Conservation (phyloP, 2,797 vertebrate species). For the Bradypodion ventrale region DNA sequence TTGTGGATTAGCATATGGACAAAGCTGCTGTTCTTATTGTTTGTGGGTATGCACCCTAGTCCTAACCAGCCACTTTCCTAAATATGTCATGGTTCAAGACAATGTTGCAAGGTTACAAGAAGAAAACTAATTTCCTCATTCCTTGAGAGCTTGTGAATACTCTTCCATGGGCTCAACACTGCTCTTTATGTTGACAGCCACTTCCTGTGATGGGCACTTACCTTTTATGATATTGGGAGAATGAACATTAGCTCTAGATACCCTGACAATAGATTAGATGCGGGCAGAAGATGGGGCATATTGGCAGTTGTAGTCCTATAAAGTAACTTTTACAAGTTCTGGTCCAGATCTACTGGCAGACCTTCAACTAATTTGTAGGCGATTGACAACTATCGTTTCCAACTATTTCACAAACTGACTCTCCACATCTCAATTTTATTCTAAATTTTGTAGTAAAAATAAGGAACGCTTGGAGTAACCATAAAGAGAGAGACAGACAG, state of each 20-base stretch:
- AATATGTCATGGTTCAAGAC: neutral
- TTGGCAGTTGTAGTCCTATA: neutral
- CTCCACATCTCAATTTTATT: neutral
- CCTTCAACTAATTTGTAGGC: neutral
- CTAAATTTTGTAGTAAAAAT: neutral
- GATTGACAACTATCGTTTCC: neutral
- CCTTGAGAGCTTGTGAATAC: neutral
- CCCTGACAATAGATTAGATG: constrained; percentile 32
- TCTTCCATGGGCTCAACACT: neutral
- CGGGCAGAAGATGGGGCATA: neutral
- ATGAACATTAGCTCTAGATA: constrained; percentile 14
- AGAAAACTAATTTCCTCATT: neutral
- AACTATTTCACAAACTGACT: neutral
- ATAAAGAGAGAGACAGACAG: no score
- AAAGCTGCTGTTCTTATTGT: no score
- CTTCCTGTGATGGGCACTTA: neutral
- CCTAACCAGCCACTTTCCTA: no score
- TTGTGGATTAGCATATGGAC: no score
- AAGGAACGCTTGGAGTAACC: neutral
- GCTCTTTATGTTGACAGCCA: neutral
- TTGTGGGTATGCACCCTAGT: no score
- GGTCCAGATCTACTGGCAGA: neutral
- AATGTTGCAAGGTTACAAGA: neutral
- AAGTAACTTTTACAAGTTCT: neutral
- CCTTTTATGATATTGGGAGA: neutral